Base-by-base conservation (phyloP, 1,140 invertebrate species). In the Lordiphosa clarofinis region DNA sequence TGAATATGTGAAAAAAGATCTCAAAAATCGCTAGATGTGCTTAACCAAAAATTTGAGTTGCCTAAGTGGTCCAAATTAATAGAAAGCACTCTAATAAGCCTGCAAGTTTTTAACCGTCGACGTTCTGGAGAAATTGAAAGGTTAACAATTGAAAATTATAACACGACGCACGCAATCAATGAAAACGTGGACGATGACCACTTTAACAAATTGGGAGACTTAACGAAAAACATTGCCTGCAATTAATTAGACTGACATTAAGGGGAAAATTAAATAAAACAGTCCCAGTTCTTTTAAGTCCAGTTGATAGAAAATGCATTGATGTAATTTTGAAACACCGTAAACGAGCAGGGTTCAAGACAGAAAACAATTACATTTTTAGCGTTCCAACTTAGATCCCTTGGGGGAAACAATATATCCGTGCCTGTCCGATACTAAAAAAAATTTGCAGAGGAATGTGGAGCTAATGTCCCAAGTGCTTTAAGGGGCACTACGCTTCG, bases 201-300 rank as follows among this genome's bases (percentile, higher is more conserved):
- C 7, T 28, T 31, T n/a, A 5, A 31, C 4, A 48, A 10, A 10
- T n/a, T 48, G 24, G 10, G 9, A 9, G 46, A 48, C 7, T 12
- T 4, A 48, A 48, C 21, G 4, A 48, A 13, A 35, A 6, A 31
- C n/a, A 10, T 48, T 4, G 46, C 46, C 7, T 0, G 33, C 12
- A 48, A 31, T 48, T 11, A 33, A 10, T 15, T 4, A 28, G 46
- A 35, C 10, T 48, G 2, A 48, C 46, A 5, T 35, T 48, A 12
- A n/a, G 46, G n/a, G 46, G 46, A 24, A 48, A 48, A 28, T 48
- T 48, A 35, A 48, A 48, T 48, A 10, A 12, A 10, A 35, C 46
- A 4, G 46, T 48, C 4, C 46, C 46, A 10, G 46, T 48, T 24
- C n/a, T 48, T 5, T 4, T 48, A 3, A 31, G 4, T 10, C 46